Evolutionary conservation across 2,113 vertebrate species (phyloP).

Genomic region (Pollimyrus isidori): DNA sequence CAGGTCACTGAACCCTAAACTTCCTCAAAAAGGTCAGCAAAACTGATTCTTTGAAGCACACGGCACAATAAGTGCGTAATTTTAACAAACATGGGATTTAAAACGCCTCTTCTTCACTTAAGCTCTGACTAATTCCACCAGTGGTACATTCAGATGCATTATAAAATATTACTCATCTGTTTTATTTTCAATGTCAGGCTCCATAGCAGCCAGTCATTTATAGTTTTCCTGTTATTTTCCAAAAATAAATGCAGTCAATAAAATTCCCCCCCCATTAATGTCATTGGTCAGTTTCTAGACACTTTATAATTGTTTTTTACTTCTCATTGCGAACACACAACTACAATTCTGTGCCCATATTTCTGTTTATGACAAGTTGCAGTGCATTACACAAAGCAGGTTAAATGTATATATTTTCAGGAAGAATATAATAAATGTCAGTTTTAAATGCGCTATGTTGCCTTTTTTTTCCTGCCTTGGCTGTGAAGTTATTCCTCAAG

Average conservation of each 20-base stretch:
- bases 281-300: not conserved
- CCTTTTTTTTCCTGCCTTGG: not conserved
- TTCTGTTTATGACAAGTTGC: not conserved
- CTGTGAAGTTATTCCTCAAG: not conserved
- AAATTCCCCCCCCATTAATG: not conserved
- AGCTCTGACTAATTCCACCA: not conserved
- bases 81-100: conserved; percentile 8
- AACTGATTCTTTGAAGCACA: not conserved
- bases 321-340: not conserved
- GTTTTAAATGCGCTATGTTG: not conserved
- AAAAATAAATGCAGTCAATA: conserved; percentile 5
- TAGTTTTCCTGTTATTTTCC: conserved; percentile 8
- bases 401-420: not conserved
- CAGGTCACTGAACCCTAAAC: not conserved
- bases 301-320: not conserved
- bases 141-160: conserved; percentile 7
- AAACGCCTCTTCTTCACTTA: conserved; percentile 12
- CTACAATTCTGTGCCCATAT: not conserved
- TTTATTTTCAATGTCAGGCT: conserved; percentile 5
- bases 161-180: conserved; percentile 10
- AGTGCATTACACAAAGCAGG: not conserved
- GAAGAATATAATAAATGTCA: not conserved
- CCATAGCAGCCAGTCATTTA: conserved; percentile 6
- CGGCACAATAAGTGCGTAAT: not conserved
- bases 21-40: not conserved